These are phyloP conservation scores for Girardinus metallicus DNA, from an alignment of 2,797 vertebrate species.

Conservation along the genomic window DNA sequence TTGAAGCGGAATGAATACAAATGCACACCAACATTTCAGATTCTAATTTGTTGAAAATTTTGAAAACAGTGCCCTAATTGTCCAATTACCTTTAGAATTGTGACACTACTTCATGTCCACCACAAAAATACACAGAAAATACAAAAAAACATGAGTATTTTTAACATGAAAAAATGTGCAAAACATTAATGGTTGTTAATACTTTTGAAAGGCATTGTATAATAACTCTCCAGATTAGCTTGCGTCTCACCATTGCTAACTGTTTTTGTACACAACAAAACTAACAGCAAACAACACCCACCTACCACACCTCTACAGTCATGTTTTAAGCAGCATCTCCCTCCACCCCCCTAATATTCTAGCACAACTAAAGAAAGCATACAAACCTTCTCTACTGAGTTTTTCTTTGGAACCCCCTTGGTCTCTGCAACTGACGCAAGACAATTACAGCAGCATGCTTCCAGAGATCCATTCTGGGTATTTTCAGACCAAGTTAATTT, in stretches of 20 bases:
- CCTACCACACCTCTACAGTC: slow-evolving; percentile 11
- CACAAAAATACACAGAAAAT: not conserved
- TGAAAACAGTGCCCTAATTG: not conserved
- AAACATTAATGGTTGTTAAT: not conserved
- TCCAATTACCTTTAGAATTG: not conserved
- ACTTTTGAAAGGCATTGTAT: not conserved
- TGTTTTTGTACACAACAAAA: slow-evolving; percentile 32
- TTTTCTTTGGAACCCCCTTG: slow-evolving; percentile 43
- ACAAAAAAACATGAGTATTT: not conserved
- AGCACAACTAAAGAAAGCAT: slow-evolving; percentile 36
- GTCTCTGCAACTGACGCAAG: slow-evolving; percentile 39
- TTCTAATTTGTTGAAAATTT: not conserved
- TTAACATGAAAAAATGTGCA: not conserved
- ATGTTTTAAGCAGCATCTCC: slow-evolving; percentile 54
- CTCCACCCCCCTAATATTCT: slow-evolving; percentile 19
- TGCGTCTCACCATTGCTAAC: slow-evolving; percentile 1
- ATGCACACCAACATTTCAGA: not conserved
- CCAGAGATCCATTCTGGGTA: slow-evolving; percentile 14
- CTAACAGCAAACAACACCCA: slow-evolving; percentile 23
- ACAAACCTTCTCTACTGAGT: slow-evolving; percentile 37
- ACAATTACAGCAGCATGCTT: slow-evolving; percentile 55
- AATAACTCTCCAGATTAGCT: not conserved
- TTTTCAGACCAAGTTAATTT: slow-evolving; percentile 29
- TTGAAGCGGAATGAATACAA: not conserved
- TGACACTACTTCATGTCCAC: not conserved